Evolutionary conservation across 2,797 vertebrate species (phyloP).

Genomic region (Mormyrus hasselquistii): DNA sequence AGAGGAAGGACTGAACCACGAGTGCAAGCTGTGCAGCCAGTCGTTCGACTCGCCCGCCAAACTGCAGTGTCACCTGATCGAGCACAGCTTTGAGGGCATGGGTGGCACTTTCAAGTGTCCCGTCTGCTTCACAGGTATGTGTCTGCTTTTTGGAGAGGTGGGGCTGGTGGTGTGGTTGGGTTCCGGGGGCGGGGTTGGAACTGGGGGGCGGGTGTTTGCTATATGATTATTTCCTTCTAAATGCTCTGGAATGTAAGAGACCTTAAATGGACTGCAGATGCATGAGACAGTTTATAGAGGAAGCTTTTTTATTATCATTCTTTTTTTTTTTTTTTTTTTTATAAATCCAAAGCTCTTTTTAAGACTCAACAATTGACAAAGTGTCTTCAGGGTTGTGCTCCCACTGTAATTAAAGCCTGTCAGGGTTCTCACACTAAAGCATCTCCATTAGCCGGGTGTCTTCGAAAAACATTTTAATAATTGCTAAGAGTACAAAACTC

Average conservation of each 20-base stretch:
- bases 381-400: not conserved
- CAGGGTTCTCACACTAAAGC: not conserved
- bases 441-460: not conserved
- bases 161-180: not conserved
- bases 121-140: constrained; percentile 91
- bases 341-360: not conserved
- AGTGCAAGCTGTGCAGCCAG: constrained; percentile 97
- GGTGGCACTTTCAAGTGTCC: constrained; percentile 98
- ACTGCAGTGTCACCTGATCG: constrained; percentile 96
- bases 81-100: constrained; percentile 99
- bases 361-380: not conserved
- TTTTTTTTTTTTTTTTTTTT: not conserved
- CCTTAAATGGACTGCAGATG: not conserved
- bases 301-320: not conserved
- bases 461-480: constrained; percentile 1
- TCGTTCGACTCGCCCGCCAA: constrained; percentile 97
- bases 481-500: not conserved
- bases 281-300: not conserved
- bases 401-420: not conserved
- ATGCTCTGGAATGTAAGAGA: not conserved
- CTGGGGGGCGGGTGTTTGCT: not conserved
- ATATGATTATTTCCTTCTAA: not conserved
- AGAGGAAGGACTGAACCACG: constrained; percentile 98
- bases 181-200: not conserved
- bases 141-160: not conserved